Evolutionary conservation across 2,888 invertebrate species (phyloP), one percentile per base, ranked within the genome.

Genomic region (Apamea crenata): DNA sequence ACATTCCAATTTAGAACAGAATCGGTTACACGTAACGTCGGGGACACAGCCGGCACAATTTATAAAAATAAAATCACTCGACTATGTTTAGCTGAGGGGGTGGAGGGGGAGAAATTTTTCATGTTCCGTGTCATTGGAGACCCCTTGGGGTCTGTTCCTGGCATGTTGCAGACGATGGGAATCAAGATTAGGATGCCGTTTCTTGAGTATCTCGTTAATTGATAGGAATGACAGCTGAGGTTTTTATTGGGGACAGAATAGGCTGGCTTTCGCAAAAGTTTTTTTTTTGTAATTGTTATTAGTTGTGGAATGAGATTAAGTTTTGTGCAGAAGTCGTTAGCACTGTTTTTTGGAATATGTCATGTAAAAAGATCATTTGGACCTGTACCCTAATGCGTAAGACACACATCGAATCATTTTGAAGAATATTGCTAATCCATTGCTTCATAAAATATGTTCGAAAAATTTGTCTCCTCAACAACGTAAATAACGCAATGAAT

Each of bases 31-130:
- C 65, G 82, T 82, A 83, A 90, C 88, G 94, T 92, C 93, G 87
- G 79, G 36, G 70, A 80, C 94, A 93, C 89, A 74, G 78, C 63
- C 80, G 70, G 86, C 66, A 90, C 86, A 87, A 94, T 94, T 93
- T 94, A 92, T 94, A 91, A 92, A 89, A 91, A 91, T 92, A 90
- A 91, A 91, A 87, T 84, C 88, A 77, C 79, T 84, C 74, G 76
- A 82, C 75, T 87, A 88, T 80, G 89, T 88, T 85, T 71, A 14
- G 84, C 36, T 18, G 14, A 25, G 78, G 59, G 50, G 59, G 29
- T 16, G 56, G 56, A 18, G 2, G 67, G 76, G 87, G 84, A 70
- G 76, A 81, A 84, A 91, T 93, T 91, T 91, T 91, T 92, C 93
- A 91, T 88, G 90, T 90, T 83, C 87, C 92, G 91, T 91, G 82